Base-by-base conservation (phyloP, 2,888 invertebrate genomes). In the Campoletis raptor region DNA sequence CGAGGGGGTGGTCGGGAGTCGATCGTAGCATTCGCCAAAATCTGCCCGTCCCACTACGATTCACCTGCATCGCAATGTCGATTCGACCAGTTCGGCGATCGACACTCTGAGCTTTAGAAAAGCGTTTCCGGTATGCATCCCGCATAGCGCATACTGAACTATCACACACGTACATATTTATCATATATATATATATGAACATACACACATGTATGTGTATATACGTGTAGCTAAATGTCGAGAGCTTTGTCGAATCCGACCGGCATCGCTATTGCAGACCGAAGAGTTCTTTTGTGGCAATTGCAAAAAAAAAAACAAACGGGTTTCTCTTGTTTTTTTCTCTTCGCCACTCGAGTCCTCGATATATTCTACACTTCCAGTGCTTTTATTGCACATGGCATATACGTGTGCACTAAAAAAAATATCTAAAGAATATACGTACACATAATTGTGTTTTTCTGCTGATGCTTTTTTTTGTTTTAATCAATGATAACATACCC, bases 51-150 rank as follows among this genome's bases (percentile, higher is more conserved):
- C 79, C 64, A 74, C 61, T 52, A 48, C 61, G 70, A 61, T 79
- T 79, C 85, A 86, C 85, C 85, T 86, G 76, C 52, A 86, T 83
- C 83, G 80, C 66, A 76, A 54, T 64, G 73, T 45, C 73, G 79
- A 81, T 83, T 79, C 76, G 66, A 80, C 70, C 83, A 57, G 70
- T 80, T 70, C 79, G 66, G 40, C 80, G 79, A 86, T 83, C 85
- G 83, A 80, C 83, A 86, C 83, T 86, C 64, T 37, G 83, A 80
- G 76, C 85, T 80, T 86, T 86, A 83, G 79, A 86, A 83, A 85
- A 86, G 80, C 85, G 80, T 77, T 86, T 86, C 79, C 83, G 80
- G 85, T 72, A 80, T 76, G 80, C 36, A 40, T 54, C 70, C 80
- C 70, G 79, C 83, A 80, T 70, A 48, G 76, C 52, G 36, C 61